Evolutionary conservation across 2,797 vertebrate genomes (phyloP), one percentile per base, ranked within the genome.

Genomic region (Leuciscus waleckii): DNA sequence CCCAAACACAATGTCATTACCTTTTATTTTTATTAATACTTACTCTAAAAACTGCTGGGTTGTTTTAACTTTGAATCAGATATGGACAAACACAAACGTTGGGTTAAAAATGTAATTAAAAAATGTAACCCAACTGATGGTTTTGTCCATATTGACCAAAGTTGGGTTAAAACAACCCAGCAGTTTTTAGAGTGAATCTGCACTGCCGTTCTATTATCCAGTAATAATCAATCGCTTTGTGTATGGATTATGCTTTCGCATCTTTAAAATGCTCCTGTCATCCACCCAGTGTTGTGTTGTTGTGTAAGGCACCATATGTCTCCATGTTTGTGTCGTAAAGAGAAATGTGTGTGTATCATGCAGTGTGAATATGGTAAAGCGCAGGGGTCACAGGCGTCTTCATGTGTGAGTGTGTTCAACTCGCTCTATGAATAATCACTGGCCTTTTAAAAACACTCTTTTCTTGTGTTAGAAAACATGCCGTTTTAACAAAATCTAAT

Each of bases 381-480:
- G 4, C 13, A 43, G 43, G 3, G 43, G 43, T 37, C 41, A 46
- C 43, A 46, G 43, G 13, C 13, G 16, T 46, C 43, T 46, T 5
- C 14, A 5, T 16, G 46, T 49, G 46, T 49, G 46, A 16, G 43
- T 46, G 43, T 46, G 11, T 46, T 46, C 43, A 46, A 0, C 43
- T 46, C 46, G 13, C 14, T 49, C 21, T 37, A n/a, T 49, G 7
- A 49, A 70, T 79, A 7, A 46, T 35, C n/a, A 19, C 26, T 77
- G 39, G 16, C 32, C 77, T 79, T 79, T 39, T 85, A 61, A 39
- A 63, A 85, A 71, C 35, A 67, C 46, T 16, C 29, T 68, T 79
- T 51, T 16, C 29, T 21, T 39, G 65, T 29, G 54, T 67, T 32
- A 79, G 79, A 67, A 32, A 35, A 65, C 49, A 78, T n/a, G 11